Conservation (phyloP, 2,888 invertebrate species). For the Hydraecia micacea region DNA sequence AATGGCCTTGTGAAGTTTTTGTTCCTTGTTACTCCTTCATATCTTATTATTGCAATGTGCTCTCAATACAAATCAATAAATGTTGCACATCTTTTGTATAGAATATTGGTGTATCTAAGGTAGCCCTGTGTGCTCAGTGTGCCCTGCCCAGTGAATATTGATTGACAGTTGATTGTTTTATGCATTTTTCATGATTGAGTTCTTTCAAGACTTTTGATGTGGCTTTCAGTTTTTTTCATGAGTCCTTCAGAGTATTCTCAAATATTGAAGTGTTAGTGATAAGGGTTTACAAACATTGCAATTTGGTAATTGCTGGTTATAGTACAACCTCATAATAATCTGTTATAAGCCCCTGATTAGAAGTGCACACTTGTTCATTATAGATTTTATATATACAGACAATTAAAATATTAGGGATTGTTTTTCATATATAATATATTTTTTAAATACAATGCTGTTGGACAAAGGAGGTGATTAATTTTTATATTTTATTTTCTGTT, state of each 20-base stretch:
- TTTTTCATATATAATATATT: background rate
- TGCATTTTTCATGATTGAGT: conserved; percentile 32
- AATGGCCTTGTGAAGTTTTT: conserved; percentile 73
- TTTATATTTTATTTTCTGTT: background rate
- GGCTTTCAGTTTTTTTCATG: background rate
- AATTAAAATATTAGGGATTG: background rate
- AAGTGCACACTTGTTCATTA: background rate
- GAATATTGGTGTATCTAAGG: background rate
- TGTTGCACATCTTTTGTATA: conserved; percentile 25
- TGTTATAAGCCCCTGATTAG: background rate
- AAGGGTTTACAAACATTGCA: background rate
- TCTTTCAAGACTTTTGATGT: conserved; percentile 18
- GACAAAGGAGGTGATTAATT: conserved; percentile 11
- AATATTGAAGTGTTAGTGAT: background rate
- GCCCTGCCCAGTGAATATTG: conserved; percentile 49
- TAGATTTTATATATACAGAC: too few species aligned
- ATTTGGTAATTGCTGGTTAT: background rate
- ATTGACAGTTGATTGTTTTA: conserved; percentile 39
- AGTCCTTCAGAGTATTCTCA: conserved; percentile 11
- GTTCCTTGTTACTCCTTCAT: conserved; percentile 64
- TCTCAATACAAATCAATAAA: conserved; percentile 41
- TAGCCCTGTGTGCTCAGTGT: conserved; percentile 17
- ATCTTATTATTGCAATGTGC: conserved; percentile 54
- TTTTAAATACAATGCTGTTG: background rate
- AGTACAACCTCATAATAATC: background rate